A percentile compares a stretch with the other conserved stretches of the same genome.
phyloP scores from a whole-genome alignment of 64 coral and sea anemone species.

The Trachythela sp. region DNA sequence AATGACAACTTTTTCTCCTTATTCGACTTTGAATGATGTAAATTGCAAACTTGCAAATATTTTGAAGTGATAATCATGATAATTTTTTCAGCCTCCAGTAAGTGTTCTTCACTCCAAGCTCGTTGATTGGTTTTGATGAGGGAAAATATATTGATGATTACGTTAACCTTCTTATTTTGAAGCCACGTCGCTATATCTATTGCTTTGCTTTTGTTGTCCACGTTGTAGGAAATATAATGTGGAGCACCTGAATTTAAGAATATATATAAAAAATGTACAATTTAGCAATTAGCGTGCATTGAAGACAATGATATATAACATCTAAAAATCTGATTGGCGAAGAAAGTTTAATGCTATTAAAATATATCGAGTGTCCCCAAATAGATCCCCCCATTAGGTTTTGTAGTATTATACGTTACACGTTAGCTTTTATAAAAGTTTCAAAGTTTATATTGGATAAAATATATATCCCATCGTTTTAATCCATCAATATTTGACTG shows the following conservation, averaged over 20 bases:
- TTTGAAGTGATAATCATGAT: not conserved
- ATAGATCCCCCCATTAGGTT: no score
- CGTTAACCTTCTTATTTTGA: not conserved
- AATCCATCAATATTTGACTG: not conserved
- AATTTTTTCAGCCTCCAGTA: not conserved
- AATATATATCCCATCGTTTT: no score
- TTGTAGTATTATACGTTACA: not conserved
- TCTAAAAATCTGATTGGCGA: not conserved
- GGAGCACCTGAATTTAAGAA: not conserved
- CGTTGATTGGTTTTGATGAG: not conserved
- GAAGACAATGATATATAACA: not conserved
- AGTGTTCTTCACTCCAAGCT: not conserved
- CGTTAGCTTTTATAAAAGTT: not conserved
- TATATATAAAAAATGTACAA: no score
- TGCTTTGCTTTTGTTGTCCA: not conserved
- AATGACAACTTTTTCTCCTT: not conserved
- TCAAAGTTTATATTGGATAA: not conserved
- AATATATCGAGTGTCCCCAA: no score
- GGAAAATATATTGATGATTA: not conserved
- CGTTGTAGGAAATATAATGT: not conserved
- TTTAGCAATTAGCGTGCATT: no score
- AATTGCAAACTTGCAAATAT: not conserved
- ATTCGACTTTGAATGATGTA: not conserved
- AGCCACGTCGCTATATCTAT: not conserved
- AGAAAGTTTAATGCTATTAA: no score